Percentiles rank a stretch among this genome's conserved stretches.
phyloP scores from a whole-genome alignment of 2,113 vertebrate species.

The Lycocorax pyrrhopterus region DNA sequence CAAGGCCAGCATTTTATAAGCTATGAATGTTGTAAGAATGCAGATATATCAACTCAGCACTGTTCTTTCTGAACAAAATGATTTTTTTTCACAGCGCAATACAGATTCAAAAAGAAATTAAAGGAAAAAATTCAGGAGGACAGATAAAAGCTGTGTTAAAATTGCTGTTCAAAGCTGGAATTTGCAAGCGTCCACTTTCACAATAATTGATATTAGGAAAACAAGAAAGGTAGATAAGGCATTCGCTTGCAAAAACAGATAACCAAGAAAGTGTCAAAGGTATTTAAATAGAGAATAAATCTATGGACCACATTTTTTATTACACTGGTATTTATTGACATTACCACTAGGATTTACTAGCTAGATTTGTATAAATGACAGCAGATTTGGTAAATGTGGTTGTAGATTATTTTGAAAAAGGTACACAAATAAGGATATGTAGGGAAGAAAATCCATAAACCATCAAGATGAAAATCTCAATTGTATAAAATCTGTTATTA shows the following conservation, averaged over 20 bases:
- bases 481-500: not conserved
- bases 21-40: not conserved
- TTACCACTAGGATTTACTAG: not conserved
- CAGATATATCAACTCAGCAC: not conserved
- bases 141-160: not conserved
- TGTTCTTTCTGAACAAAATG: not conserved
- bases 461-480: not conserved
- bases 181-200: not conserved
- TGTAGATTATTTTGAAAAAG: not conserved
- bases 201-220: not conserved
- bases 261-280: not conserved
- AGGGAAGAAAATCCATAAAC: not conserved
- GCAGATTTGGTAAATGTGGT: not conserved
- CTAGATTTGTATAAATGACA: not conserved
- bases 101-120: not conserved
- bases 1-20: not conserved
- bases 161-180: not conserved
- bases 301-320: not conserved
- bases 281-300: not conserved
- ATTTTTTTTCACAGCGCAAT: not conserved
- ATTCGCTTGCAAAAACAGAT: not conserved
- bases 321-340: not conserved
- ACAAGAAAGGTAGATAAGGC: not conserved
- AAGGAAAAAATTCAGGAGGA: not conserved
- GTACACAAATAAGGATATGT: not conserved